Base-by-base conservation (phyloP, 2,888 invertebrate genomes). In the Amphipyra tragopoginis region DNA sequence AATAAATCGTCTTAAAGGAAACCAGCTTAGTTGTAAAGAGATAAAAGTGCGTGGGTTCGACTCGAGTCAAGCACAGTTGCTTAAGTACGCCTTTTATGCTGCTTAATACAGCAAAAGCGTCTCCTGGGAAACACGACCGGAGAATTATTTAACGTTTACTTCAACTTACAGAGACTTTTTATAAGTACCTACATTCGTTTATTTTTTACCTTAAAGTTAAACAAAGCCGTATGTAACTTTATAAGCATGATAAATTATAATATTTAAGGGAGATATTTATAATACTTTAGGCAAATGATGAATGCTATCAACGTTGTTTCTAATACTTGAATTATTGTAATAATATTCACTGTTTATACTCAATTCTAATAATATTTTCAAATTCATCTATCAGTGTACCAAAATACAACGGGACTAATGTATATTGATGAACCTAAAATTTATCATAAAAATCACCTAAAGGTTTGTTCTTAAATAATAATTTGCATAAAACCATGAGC, bases 1-100 rank as follows among this genome's bases (percentile, higher is more conserved):
- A 90, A 93, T 93, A 93, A 93, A 92, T 90, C 82, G 86, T 88
- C 85, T 87, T 87, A 91, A 88, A 90, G 89, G 89, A 86, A 91
- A 90, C 91, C 88, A 89, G 91, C 89, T 90, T 84, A 86, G 89
- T 86, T 89, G 89, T 90, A 86, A 88, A 89, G 88, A 91, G 92
- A 94, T 92, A 93, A 91, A 91, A 84, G 79, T 87, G 94, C 93
- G 94, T 93, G 93, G 94, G 94, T 79, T 78, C 62, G 75, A 83
- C 82, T 79, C 77, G 69, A 83, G 83, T 75, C 80, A 85, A 84
- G 84, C 84, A 85, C 92, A 85, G 92, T 90, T 91, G 90, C 90
- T 88, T 90, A 90, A 91, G 89, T 88, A 89, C 85, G 79, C 80
- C 90, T 86, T 93, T 93, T 92, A 92, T 89, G 89, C 85, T 85